Percentiles rank a stretch among this genome's conserved stretches.
phyloP scores from a whole-genome alignment of 2,888 invertebrate genomes.

The Dicyrtoma fusca region DNA sequence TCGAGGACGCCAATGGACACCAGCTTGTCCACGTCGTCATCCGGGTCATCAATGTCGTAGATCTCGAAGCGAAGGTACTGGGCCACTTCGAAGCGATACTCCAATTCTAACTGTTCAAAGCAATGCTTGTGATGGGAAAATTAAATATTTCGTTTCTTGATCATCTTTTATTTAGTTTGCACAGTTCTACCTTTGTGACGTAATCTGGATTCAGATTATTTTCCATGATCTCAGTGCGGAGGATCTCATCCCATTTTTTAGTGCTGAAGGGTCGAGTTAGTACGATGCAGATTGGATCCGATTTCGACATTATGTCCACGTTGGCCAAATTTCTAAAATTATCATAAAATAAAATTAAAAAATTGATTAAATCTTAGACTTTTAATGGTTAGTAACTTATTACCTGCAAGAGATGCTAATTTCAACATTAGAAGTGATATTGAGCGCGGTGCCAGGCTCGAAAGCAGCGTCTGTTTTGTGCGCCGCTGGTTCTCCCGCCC shows the following conservation, averaged over 20 bases:
- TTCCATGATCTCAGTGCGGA: conserved; percentile 61
- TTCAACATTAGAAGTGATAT: conserved; percentile 53
- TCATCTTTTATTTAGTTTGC: too few relatives aligned
- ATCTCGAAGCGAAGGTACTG: conserved; percentile 64
- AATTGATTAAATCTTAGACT: neutral
- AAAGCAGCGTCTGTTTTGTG: too few relatives aligned
- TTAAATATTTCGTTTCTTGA: too few relatives aligned
- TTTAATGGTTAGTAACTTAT: neutral
- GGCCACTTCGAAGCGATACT: conserved; percentile 65
- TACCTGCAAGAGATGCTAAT: conserved; percentile 15
- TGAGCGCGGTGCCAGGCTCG: conserved; percentile 38
- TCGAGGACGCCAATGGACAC: conserved; percentile 64
- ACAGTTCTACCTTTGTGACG: conserved; percentile 62
- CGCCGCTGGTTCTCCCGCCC: conserved; percentile 2
- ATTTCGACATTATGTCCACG: conserved; percentile 64
- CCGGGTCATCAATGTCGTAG: conserved; percentile 59
- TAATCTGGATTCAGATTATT: conserved; percentile 64
- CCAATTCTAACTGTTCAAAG: conserved; percentile 43
- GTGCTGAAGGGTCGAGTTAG: conserved; percentile 59
- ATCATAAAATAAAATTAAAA: conserved; percentile 15
- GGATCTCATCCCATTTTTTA: conserved; percentile 60
- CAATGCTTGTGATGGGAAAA: too few relatives aligned
- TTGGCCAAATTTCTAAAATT: conserved; percentile 61
- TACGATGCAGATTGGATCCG: conserved; percentile 64
- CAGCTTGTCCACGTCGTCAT: conserved; percentile 58